Evolutionary conservation across 53 echinoderm and acorn worm genomes (phyloP).

Genomic region (Echinarachnius parma): DNA sequence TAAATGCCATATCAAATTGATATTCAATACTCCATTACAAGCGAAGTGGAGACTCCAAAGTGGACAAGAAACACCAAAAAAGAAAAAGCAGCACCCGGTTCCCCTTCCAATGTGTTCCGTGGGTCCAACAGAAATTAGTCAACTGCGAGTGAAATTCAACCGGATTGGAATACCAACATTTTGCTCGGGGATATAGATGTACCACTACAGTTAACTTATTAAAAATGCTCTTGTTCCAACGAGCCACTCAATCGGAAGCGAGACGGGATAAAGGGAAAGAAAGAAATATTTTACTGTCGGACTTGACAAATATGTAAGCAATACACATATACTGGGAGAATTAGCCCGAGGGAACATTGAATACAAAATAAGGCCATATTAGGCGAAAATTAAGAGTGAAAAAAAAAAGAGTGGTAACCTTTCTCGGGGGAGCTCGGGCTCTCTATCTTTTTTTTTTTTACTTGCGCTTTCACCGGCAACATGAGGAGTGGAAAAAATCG

Average conservation of each 20-base stretch:
- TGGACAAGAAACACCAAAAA: neutral
- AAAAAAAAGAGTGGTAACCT: constrained; percentile 26
- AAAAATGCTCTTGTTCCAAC: neutral
- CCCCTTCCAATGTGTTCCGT: no score
- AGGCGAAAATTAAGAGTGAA: neutral
- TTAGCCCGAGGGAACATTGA: neutral
- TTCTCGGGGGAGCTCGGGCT: constrained; percentile 38
- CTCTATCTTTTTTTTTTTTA: neutral
- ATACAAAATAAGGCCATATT: no score
- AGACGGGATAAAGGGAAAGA: constrained; percentile 12
- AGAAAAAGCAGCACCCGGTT: no score
- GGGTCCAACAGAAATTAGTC: no score
- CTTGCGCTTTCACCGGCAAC: constrained; percentile 1
- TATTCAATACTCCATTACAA: constrained; percentile 39
- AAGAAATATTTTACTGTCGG: constrained; percentile 9
- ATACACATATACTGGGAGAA: constrained; percentile 14
- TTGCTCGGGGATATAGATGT: constrained; percentile 18
- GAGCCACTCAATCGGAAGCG: no score
- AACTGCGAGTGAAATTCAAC: constrained; percentile 20
- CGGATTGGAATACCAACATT: constrained; percentile 1
- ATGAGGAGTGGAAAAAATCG: neutral
- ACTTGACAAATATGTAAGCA: constrained; percentile 18
- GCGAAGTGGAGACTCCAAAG: constrained; percentile 4
- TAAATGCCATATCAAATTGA: constrained; percentile 23
- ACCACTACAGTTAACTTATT: neutral